A percentile compares a stretch with the other conserved stretches of the same genome.
phyloP scores from a whole-genome alignment of 1,140 invertebrate genomes.

The Thaumatotibia leucotreta region DNA sequence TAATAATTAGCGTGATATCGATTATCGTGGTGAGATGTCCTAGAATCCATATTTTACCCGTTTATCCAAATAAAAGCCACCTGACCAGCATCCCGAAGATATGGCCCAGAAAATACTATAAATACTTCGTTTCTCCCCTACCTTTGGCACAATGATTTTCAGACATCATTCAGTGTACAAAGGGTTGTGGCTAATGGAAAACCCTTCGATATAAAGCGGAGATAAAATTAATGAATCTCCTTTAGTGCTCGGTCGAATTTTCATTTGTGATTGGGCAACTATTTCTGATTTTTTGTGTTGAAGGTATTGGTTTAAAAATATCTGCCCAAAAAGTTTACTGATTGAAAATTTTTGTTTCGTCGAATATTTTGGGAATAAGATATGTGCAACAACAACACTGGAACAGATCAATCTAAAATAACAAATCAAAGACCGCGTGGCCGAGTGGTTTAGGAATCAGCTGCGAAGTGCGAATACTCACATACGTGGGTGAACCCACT shows the following conservation, averaged over 20 bases:
- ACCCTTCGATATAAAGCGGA: constrained; percentile 27
- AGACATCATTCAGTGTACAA: constrained; percentile 37
- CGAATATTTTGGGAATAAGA: too few relatives aligned
- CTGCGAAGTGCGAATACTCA: too few relatives aligned
- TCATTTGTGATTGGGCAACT: neutral
- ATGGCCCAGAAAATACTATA: neutral
- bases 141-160: constrained; percentile 15
- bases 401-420: too few relatives aligned
- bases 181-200: constrained; percentile 35
- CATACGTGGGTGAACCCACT: too few relatives aligned
- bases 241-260: constrained; percentile 26
- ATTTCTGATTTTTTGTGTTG: neutral
- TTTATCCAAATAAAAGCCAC: neutral
- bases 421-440: too few relatives aligned
- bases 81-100: neutral
- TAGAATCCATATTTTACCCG: too few relatives aligned
- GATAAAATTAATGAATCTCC: constrained; percentile 43
- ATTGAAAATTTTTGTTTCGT: too few relatives aligned
- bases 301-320: neutral
- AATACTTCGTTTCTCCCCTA: constrained; percentile 10
- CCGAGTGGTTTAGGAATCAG: too few relatives aligned
- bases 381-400: too few relatives aligned
- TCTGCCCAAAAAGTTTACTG: too few relatives aligned
- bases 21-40: too few relatives aligned
- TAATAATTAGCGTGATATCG: too few relatives aligned